Conservation (phyloP, 2,888 invertebrate species). For the Linnaemya vulpina region DNA sequence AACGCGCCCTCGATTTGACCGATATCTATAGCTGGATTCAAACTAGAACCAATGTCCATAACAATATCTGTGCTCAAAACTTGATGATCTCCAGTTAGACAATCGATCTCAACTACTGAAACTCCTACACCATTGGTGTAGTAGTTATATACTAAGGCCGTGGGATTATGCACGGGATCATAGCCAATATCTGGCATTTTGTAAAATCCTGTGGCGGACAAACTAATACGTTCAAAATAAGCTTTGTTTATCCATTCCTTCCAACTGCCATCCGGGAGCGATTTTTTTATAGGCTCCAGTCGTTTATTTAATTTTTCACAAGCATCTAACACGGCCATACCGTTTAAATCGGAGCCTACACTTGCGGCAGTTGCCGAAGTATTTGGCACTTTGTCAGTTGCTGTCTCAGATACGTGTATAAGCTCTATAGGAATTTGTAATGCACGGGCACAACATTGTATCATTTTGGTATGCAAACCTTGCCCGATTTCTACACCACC, state of each 20-base stretch:
- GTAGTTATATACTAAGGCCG: slow-evolving; percentile 91
- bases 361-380: slow-evolving; percentile 95
- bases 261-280: slow-evolving; percentile 91
- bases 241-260: slow-evolving; percentile 91
- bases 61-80: slow-evolving; percentile 95
- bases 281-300: slow-evolving; percentile 88
- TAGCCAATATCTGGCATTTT: slow-evolving; percentile 90
- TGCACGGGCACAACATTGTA: slow-evolving; percentile 92
- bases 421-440: slow-evolving; percentile 88
- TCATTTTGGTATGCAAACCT: slow-evolving; percentile 97
- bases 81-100: slow-evolving; percentile 96
- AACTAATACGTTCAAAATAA: slow-evolving; percentile 89
- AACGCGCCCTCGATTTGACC: slow-evolving; percentile 98
- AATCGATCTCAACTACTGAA: slow-evolving; percentile 96
- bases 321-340: slow-evolving; percentile 94
- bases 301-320: slow-evolving; percentile 89
- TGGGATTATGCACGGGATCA: slow-evolving; percentile 86
- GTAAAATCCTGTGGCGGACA: slow-evolving; percentile 93
- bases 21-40: slow-evolving; percentile 98
- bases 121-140: slow-evolving; percentile 94
- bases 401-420: slow-evolving; percentile 92
- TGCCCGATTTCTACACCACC: slow-evolving; percentile 99
- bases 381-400: slow-evolving; percentile 96
- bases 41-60: slow-evolving; percentile 97
- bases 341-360: slow-evolving; percentile 94